A percentile compares a stretch with the other conserved stretches of the same genome.
Conservation (phyloP, 2,797 vertebrate genomes). For the Chloroceryle inda region DNA sequence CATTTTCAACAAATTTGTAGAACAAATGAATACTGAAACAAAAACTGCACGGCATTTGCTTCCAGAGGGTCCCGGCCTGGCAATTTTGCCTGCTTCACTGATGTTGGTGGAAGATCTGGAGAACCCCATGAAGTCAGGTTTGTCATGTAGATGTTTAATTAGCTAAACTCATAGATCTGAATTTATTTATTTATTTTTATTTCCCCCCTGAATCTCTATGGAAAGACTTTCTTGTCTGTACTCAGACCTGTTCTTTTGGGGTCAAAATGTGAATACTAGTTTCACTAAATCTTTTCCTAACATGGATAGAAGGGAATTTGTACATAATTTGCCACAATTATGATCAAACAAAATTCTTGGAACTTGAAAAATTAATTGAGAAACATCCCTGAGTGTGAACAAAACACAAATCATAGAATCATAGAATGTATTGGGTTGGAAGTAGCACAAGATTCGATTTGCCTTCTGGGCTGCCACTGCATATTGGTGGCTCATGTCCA, state of each 20-base stretch:
- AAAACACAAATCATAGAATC: background rate
- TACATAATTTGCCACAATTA: background rate
- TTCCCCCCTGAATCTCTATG: background rate
- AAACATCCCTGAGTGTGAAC: background rate
- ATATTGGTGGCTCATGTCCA: no score
- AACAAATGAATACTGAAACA: background rate
- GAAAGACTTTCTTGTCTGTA: background rate
- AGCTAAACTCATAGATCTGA: background rate
- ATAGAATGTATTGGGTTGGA: no score
- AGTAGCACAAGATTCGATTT: no score
- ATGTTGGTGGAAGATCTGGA: background rate
- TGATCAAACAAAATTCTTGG: background rate
- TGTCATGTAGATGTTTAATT: background rate
- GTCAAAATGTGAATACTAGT: background rate
- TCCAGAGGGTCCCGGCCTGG: background rate
- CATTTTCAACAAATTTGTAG: background rate
- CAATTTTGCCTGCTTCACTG: background rate
- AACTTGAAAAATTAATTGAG: background rate
- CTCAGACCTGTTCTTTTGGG: background rate
- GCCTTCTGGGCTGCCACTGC: no score
- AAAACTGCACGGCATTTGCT: background rate
- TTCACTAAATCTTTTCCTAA: background rate
- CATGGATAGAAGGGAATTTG: background rate
- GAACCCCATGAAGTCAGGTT: background rate
- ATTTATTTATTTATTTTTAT: background rate